Evolutionary conservation across 2,113 vertebrate genomes (phyloP), one percentile per base, ranked within the genome.

Genomic region (Chaetorhynchus papuensis): DNA sequence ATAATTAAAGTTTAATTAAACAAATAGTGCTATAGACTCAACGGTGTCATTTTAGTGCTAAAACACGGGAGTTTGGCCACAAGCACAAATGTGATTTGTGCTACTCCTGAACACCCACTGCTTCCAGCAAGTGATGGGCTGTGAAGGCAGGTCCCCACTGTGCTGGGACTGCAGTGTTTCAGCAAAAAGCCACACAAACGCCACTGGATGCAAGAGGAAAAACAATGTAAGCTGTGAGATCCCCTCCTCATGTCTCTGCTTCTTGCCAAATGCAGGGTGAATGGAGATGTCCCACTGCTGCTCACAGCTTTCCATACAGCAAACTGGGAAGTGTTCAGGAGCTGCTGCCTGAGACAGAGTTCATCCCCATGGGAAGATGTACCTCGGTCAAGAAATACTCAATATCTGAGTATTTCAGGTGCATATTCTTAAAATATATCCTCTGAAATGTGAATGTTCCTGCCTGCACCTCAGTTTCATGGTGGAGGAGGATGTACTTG

Each of bases 1-100:
- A 60, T 89, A 89, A 94, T 93, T 78, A 75, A 87, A 95, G 94
- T 87, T 84, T 89, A 96, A 93, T 93, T 97, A 93, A 96, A 91
- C 87, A 77, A 90, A 80, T 3, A 90, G 44, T 8, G 70, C 65
- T 68, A 42, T 8, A 84, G 87, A 91, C 82, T 82, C 74, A 39
- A 82, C 65, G 91, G 56, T 20, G 52, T n/a, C 1, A 11, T 44
- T 84, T 85, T 60, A 44, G 69, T 59, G 90, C 78, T 78, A 39
- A 61, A 84, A 63, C 77, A 79, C 0, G 0, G 89, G 93, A 91
- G 81, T 79, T 87, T 89, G 81, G 91, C 91, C 91, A 91, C 72
- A 49, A 91, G 89, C 68, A 63, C 19, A 65, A 78, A 59, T 37
- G 60, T 42, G 69, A 79, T 87, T 13, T 79, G 56, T 70, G 64